Evolutionary conservation across 2,797 vertebrate genomes (phyloP), one percentile per base, ranked within the genome.

Genomic region (Decapterus maruadsi): DNA sequence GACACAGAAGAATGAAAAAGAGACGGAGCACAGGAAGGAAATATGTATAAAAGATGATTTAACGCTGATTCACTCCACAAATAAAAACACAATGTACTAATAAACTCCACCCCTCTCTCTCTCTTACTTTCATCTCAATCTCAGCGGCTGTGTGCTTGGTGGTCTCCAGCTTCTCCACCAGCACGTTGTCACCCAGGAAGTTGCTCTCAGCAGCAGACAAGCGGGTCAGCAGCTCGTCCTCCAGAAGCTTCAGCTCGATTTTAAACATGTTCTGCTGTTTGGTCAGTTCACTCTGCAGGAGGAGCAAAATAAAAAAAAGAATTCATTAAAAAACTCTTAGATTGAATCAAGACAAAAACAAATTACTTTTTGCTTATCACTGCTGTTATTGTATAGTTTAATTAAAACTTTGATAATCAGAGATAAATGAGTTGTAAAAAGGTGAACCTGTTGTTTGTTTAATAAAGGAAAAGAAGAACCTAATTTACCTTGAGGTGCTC

Each of bases 261-360:
- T 96, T 95, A 89, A 97, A 97, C 80, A 95, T 91, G 86, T 97
- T 96, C 94, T 95, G 95, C 88, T 97, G 95, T 89, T 95, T 96
- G 81, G 93, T 92, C 72, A 96, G 85, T 61, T 95, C 94, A 83
- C 93, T 94, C 93, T 96, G 90, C 10, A 71, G 62, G 51, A 9
- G 57, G 29, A 42, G 13, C 0, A 73, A 10, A 72, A 19, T 69
- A 45, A 56, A 10, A 71, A 20, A 71, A 45, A 56, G 5, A 31
- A 26, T 36, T 12, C 3, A 57, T 11, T 26, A 36, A 65, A 62
- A 48, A 55, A 12, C 55, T 5, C 31, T 4, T 7, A 64, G 62
- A 63, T 4, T 1, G 4, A 59, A 26, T 6, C 1, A 31, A 26
- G 57, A 20, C 13, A 14, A 36, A 40, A 40, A 34, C 14, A 9